These are phyloP conservation scores for Tetramorium simillimum DNA, from an alignment of 1,140 invertebrate species.

Conservation along the genomic window DNA sequence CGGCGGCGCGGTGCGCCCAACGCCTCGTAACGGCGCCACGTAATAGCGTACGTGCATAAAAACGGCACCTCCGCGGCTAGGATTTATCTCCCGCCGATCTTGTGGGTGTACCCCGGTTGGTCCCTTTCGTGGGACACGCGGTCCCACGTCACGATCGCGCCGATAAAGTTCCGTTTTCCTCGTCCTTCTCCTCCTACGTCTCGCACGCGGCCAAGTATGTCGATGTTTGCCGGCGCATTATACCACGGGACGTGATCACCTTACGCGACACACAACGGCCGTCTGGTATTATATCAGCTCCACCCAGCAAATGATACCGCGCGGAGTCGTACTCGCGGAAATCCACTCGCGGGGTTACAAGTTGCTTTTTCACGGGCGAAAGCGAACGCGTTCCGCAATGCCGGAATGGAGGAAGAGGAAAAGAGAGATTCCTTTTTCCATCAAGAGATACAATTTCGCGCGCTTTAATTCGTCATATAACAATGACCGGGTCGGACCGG, in stretches of 20 bases:
- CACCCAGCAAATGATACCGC: conserved; percentile 9
- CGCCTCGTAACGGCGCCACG: conserved; percentile 47
- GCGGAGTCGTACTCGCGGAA: background rate
- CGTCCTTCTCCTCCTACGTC: background rate
- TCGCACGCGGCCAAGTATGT: conserved; percentile 35
- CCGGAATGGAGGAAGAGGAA: background rate
- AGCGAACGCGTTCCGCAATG: conserved; percentile 30
- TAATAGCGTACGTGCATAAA: background rate
- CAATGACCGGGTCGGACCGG: background rate
- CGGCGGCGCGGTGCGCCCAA: conserved; percentile 23
- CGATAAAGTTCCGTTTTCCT: conserved; percentile 67
- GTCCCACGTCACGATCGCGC: conserved; percentile 59
- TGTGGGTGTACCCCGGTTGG: conserved; percentile 65
- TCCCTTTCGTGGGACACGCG: conserved; percentile 68
- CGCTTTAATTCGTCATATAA: background rate
- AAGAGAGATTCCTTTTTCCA: background rate
- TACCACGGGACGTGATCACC: conserved; percentile 18
- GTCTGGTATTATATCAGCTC: conserved; percentile 1
- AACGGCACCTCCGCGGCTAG: conserved; percentile 34
- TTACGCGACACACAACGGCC: background rate
- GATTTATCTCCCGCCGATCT: conserved; percentile 69
- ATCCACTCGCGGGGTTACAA: background rate
- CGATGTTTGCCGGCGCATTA: conserved; percentile 41
- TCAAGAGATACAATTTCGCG: conserved; percentile 12
- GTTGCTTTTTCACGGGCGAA: conserved; percentile 40